Evolutionary conservation across 2,113 vertebrate species (phyloP).

Genomic region (Rafetus swinhoei): DNA sequence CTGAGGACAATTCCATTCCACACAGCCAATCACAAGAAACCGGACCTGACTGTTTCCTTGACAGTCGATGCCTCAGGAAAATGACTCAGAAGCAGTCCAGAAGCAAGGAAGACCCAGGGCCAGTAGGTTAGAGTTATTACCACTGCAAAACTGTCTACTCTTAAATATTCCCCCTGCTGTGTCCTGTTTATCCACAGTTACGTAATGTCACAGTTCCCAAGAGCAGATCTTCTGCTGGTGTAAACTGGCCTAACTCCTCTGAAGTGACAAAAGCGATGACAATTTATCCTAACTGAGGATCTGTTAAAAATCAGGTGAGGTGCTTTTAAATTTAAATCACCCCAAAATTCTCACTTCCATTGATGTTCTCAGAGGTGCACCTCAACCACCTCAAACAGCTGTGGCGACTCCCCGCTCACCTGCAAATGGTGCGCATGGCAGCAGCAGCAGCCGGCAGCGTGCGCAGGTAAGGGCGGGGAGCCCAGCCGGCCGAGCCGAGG

Average conservation of each 20-base stretch:
- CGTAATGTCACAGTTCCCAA: neutral
- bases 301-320: neutral
- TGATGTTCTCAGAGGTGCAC: neutral
- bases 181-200: neutral
- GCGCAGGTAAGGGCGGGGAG: too few relatives aligned
- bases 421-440: too few relatives aligned
- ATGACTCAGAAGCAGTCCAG: constrained; percentile 31
- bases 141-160: neutral
- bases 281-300: neutral
- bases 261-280: neutral
- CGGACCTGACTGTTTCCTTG: constrained; percentile 45
- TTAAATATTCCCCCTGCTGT: neutral
- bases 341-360: neutral
- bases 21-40: constrained; percentile 62
- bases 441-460: too few relatives aligned
- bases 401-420: neutral
- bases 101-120: neutral
- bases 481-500: too few relatives aligned
- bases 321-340: neutral
- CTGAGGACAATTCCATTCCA: constrained; percentile 48
- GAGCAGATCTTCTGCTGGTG: neutral
- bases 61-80: constrained; percentile 61
- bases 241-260: neutral
- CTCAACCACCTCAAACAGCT: neutral
- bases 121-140: neutral